These are phyloP conservation scores for Drosophila merina DNA, from an alignment of 2,888 invertebrate species.

Conservation along the genomic window DNA sequence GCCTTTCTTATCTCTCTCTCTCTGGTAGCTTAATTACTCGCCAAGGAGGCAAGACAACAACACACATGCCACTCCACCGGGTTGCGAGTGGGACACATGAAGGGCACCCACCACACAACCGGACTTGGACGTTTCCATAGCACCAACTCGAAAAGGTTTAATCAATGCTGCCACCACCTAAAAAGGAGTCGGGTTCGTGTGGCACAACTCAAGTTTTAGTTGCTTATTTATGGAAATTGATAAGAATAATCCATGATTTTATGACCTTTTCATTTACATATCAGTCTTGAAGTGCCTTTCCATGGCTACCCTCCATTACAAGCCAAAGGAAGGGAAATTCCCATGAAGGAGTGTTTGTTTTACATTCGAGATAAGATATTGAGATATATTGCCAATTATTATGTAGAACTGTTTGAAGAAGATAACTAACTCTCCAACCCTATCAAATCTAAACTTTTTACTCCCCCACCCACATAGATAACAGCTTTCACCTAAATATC, in stretches of 20 bases:
- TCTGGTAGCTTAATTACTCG: constrained; percentile 63
- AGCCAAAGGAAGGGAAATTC: too few species aligned
- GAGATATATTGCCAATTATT: not conserved
- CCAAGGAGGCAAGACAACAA: constrained; percentile 25
- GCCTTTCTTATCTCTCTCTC: constrained; percentile 61
- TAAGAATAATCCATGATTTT: constrained; percentile 55
- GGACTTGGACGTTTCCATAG: constrained; percentile 58
- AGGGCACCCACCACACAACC: constrained; percentile 41
- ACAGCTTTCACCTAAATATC: constrained; percentile 12
- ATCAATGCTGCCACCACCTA: constrained; percentile 53
- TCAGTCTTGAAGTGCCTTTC: constrained; percentile 18
- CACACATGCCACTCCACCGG: constrained; percentile 10
- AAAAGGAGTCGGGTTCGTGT: not conserved
- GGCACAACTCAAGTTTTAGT: constrained; percentile 36
- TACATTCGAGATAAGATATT: too few species aligned
- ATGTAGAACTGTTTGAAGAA: not conserved
- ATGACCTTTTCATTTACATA: constrained; percentile 38
- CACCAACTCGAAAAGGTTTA: constrained; percentile 60
- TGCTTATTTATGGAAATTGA: constrained; percentile 72
- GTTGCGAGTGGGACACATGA: constrained; percentile 41
- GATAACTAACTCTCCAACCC: not conserved
- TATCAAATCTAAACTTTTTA: not conserved
- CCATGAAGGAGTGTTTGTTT: not conserved
- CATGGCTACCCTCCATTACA: constrained; percentile 29
- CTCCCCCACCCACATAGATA: not conserved